Evolutionary conservation across 2,888 invertebrate species (phyloP).

Genomic region (Geophilus truncorum): DNA sequence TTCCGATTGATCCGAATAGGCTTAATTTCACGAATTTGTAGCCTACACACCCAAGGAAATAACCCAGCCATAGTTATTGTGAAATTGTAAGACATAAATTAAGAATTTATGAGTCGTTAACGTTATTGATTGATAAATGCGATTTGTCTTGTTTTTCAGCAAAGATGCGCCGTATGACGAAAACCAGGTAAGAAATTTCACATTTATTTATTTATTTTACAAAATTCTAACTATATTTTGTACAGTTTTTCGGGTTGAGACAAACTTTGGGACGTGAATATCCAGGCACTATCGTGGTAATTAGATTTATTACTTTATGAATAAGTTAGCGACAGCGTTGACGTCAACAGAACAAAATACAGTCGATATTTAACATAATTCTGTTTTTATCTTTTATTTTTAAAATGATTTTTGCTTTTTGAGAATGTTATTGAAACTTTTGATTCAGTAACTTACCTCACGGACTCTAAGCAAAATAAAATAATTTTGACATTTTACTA

Average conservation of each 20-base stretch:
- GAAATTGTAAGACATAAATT: background rate
- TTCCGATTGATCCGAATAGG: no score
- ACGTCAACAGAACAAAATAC: no score
- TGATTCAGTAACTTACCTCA: no score
- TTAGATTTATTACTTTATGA: no score
- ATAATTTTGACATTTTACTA: background rate
- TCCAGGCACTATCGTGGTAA: background rate
- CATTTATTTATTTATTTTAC: background rate
- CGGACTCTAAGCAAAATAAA: no score
- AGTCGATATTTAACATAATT: no score
- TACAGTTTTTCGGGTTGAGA: background rate
- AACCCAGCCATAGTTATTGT: background rate
- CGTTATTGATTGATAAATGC: background rate
- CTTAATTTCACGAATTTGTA: background rate
- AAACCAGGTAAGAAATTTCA: background rate
- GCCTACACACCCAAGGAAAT: background rate
- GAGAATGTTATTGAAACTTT: no score
- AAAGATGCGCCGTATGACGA: background rate
- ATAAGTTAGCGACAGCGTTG: no score
- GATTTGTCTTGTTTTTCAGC: background rate
- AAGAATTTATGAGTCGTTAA: background rate
- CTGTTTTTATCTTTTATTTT: background rate
- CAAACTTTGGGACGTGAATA: background rate
- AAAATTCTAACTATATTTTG: background rate
- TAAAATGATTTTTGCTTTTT: no score